Evolutionary conservation across 2,888 invertebrate genomes (phyloP).

Genomic region (Biston stratarius): DNA sequence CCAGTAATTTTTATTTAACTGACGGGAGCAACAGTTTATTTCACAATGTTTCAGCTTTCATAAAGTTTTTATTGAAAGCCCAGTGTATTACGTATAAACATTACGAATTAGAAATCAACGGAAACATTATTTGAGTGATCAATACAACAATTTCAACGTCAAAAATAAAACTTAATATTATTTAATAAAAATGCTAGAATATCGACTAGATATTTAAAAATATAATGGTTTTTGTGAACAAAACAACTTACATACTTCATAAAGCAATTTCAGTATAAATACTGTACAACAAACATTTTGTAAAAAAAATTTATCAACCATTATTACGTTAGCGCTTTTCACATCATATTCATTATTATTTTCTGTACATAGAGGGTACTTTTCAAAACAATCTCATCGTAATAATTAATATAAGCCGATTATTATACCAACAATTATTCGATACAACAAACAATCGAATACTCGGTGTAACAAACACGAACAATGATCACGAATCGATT

Average conservation of each 20-base stretch:
- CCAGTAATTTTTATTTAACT: conserved; percentile 81
- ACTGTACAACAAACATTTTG: no score
- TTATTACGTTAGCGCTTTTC: background rate
- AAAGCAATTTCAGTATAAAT: no score
- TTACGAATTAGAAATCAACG: conserved; percentile 17
- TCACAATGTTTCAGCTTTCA: conserved; percentile 55
- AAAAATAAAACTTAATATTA: no score
- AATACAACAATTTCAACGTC: no score
- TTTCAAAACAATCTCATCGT: conserved; percentile 8
- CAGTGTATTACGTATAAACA: background rate
- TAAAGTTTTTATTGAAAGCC: conserved; percentile 30
- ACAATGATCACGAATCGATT: conserved; percentile 76
- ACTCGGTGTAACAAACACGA: conserved; percentile 68
- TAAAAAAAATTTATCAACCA: no score
- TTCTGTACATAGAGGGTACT: background rate
- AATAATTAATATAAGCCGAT: conserved; percentile 54
- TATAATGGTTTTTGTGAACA: no score
- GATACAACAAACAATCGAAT: conserved; percentile 59
- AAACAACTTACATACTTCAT: no score
- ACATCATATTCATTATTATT: background rate
- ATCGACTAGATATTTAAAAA: no score
- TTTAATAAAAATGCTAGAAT: no score
- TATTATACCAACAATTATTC: conserved; percentile 57
- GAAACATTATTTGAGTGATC: background rate
- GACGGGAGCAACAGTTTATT: conserved; percentile 80